These are phyloP conservation scores for Sinosuthora webbiana DNA, from an alignment of 2,113 vertebrate species.

Conservation along the genomic window DNA sequence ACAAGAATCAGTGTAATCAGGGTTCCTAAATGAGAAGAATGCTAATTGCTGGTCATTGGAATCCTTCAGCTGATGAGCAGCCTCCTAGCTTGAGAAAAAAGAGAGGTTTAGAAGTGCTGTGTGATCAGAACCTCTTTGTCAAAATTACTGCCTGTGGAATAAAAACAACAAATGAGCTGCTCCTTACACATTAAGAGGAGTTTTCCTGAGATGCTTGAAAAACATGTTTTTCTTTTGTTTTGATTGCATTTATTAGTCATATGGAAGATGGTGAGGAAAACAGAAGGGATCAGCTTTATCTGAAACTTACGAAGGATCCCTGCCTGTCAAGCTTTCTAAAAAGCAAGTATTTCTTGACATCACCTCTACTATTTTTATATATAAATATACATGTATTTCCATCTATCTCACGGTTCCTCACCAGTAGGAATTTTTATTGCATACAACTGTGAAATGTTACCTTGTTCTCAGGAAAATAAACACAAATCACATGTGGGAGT, in stretches of 20 bases:
- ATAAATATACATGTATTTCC: not conserved
- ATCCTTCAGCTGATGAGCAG: not conserved
- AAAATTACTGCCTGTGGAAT: not conserved
- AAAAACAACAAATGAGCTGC: not conserved
- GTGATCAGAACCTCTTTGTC: not conserved
- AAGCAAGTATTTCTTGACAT: not conserved
- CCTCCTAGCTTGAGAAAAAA: not conserved
- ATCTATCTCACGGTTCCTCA: not conserved
- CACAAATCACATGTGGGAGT: not conserved
- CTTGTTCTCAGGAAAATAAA: not conserved
- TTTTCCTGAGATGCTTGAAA: not conserved
- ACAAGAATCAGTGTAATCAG: not conserved
- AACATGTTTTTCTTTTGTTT: not conserved
- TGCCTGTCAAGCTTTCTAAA: not conserved
- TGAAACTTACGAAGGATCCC: not conserved
- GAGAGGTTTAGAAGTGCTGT: not conserved
- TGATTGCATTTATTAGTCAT: not conserved
- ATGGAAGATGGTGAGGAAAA: not conserved
- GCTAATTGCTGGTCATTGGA: conserved; percentile 8
- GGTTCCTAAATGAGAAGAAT: not conserved
- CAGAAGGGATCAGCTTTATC: not conserved
- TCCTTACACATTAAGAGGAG: not conserved
- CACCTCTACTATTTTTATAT: not conserved
- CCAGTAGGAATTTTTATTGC: not conserved
- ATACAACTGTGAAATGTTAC: not conserved